Base-by-base conservation (phyloP, 2,797 vertebrate species). In the Notamacropus eugenii region DNA sequence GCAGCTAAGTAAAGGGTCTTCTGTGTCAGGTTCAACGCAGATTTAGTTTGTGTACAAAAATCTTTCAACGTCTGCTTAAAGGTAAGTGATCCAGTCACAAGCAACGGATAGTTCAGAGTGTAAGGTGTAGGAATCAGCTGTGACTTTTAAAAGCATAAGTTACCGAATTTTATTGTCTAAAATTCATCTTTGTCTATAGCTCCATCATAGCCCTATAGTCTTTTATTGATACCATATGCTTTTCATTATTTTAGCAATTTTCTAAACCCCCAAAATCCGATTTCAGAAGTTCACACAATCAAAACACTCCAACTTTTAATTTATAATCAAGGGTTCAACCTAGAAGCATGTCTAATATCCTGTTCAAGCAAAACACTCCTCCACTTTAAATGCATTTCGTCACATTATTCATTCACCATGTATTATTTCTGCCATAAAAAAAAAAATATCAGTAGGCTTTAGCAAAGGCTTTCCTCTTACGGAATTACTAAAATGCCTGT, bases 41-140 rank as follows among this genome's bases (percentile, higher is more conserved):
- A 57, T 97, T 97, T 96, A 97, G 96, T 97, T 98, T 97, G 54
- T 98, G 93, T 98, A 97, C 97, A 98, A 96, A 98, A 98, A 98
- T 98, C 93, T 98, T 98, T 94, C 95, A 98, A 96, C 97, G 92
- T 98, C 93, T 97, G 97, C 93, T 97, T 98, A 98, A 97, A 97
- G 97, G 98, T 95, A 96, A 95, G 67, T 97, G 93, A 98, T 93
- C 91, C 97, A 95, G 95, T 97, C 90, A 90, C 97, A 98, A 98
- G 98, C 94, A 91, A 97, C 97, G 93, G 97, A 96, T 97, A 98
- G 59, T 55, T 97, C 97, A 93, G 34, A 97, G 95, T 96, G 59
- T 96, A 98, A 98, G 94, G 52, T 97, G 96, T 62, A 96, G 56
- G 95, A 98, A 97, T 22, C 97, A 98, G 94, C 92, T 98, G 95